Conservation (phyloP, 2,888 invertebrate genomes). For the Tetragonisca angustula region DNA sequence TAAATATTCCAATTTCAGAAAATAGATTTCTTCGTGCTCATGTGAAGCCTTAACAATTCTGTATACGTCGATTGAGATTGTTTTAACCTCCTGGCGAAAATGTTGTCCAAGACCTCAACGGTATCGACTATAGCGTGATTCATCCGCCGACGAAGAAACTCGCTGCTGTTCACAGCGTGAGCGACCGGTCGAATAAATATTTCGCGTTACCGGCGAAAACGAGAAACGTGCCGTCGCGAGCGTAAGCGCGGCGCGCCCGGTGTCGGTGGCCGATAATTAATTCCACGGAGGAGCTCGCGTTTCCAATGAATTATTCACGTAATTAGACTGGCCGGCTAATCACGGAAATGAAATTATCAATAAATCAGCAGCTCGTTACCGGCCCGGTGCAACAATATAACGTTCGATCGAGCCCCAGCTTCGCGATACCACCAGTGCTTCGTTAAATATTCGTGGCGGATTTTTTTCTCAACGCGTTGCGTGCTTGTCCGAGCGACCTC, state of each 20-base stretch:
- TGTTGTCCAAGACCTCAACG: no score
- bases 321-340: slow-evolving; percentile 23
- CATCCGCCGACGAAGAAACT: not conserved
- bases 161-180: not conserved
- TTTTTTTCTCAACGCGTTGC: slow-evolving; percentile 5
- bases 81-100: no score
- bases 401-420: not conserved
- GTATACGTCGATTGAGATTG: no score
- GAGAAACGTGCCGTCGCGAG: not conserved
- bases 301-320: slow-evolving; percentile 31
- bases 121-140: not conserved
- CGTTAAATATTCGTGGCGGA: no score
- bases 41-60: no score
- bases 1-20: no score
- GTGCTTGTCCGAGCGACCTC: slow-evolving; percentile 57
- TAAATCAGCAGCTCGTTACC: slow-evolving; percentile 22
- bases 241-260: not conserved
- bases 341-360: slow-evolving; percentile 32
- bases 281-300: not conserved
- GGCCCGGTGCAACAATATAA: not conserved
- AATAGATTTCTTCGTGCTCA: no score
- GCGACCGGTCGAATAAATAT: not conserved
- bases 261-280: slow-evolving; percentile 38
- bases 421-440: no score
- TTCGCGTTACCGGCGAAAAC: not conserved